Conservation (phyloP, 1,140 invertebrate species). For the Aphidius ervi region DNA sequence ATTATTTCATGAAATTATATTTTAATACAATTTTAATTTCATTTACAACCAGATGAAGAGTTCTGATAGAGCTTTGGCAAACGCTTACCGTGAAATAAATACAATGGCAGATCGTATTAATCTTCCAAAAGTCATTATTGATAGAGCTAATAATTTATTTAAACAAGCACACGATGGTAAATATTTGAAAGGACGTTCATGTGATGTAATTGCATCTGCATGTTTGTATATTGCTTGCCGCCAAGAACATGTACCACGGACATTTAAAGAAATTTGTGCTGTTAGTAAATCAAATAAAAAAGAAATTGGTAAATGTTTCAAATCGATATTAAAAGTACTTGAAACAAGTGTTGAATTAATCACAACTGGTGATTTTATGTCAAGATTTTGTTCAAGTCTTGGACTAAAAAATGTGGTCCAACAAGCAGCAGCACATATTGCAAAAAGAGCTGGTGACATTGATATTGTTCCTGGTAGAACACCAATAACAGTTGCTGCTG, state of each 20-base stretch:
- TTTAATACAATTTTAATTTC: slow-evolving; percentile 13
- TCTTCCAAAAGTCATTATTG: slow-evolving; percentile 90
- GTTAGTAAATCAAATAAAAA: slow-evolving; percentile 99
- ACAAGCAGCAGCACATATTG: slow-evolving; percentile 93
- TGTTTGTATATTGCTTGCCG: slow-evolving; percentile 99
- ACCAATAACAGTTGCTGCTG: slow-evolving; percentile 97
- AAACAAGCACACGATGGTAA: slow-evolving; percentile 98
- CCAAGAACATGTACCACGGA: slow-evolving; percentile 96
- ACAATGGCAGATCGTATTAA: slow-evolving; percentile 98
- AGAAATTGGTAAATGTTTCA: slow-evolving; percentile 97
- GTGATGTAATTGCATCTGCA: slow-evolving; percentile 97
- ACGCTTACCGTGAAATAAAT: slow-evolving; percentile 94
- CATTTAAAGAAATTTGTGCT: slow-evolving; percentile 99
- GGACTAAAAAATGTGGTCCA: slow-evolving; percentile 89
- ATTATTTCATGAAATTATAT: background rate
- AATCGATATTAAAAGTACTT: slow-evolving; percentile 86
- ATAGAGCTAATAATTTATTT: slow-evolving; percentile 93
- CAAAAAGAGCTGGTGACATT: slow-evolving; percentile 91
- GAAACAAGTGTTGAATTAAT: slow-evolving; percentile 97
- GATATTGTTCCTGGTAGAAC: slow-evolving; percentile 98
- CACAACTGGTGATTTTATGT: slow-evolving; percentile 98
- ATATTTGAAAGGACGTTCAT: slow-evolving; percentile 85
- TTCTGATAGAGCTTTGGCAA: slow-evolving; percentile 89
- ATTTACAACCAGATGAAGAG: slow-evolving; percentile 67
- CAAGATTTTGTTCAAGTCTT: slow-evolving; percentile 82